Percentiles rank a stretch among this genome's conserved stretches.
Evolutionary conservation across 2,113 vertebrate species (phyloP).

Genomic region (Myiagra hebetior): DNA sequence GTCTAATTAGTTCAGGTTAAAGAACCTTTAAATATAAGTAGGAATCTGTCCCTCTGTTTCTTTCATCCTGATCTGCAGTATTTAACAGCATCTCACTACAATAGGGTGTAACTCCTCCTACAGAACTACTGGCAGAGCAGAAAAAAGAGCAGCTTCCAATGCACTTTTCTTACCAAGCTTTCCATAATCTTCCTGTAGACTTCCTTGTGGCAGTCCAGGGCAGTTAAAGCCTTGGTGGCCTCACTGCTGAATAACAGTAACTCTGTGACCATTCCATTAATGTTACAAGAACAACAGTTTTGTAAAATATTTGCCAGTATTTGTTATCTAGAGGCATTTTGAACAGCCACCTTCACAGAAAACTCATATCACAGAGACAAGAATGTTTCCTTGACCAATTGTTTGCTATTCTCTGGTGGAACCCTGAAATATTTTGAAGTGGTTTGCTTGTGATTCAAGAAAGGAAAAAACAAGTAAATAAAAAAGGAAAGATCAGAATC

Average conservation of each 20-base stretch:
- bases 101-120: neutral
- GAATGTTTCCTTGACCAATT: neutral
- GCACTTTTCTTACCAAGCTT: neutral
- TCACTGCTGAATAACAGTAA: neutral
- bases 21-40: neutral
- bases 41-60: neutral
- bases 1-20: neutral
- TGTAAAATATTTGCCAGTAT: neutral
- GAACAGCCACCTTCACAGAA: neutral
- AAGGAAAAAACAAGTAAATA: neutral
- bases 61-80: neutral
- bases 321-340: neutral
- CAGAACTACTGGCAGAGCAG: neutral
- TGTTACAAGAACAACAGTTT: neutral
- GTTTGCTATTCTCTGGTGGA: neutral
- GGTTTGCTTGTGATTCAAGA: neutral
- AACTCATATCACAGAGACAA: neutral
- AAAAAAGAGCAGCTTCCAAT: neutral
- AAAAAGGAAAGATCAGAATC: neutral
- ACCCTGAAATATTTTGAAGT: neutral
- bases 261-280: neutral
- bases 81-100: neutral
- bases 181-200: neutral
- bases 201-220: neutral
- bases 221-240: neutral